phyloP scores from a whole-genome alignment of 2,113 vertebrate species.

The Channa argus region DNA sequence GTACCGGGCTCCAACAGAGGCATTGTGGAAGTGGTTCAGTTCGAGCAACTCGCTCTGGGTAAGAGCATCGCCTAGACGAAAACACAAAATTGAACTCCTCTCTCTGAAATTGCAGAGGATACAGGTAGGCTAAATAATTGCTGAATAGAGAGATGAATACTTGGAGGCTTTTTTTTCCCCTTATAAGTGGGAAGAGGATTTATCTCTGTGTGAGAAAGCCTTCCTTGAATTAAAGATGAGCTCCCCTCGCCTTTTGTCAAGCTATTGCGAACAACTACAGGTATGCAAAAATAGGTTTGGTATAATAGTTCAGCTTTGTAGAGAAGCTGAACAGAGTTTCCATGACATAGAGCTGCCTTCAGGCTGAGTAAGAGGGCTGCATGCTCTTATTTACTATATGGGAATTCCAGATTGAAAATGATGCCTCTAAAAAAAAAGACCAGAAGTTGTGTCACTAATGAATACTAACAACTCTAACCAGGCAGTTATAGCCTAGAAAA shows the following conservation, averaged over 20 bases:
- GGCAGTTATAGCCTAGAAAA: slow-evolving; percentile 11
- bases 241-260: slow-evolving; percentile 59
- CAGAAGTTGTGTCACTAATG: background rate
- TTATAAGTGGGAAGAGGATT: slow-evolving; percentile 66
- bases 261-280: slow-evolving; percentile 70
- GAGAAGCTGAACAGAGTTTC: slow-evolving; percentile 38
- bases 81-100: slow-evolving; percentile 53
- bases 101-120: slow-evolving; percentile 50
- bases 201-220: slow-evolving; percentile 61
- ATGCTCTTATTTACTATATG: slow-evolving; percentile 35
- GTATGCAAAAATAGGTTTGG: slow-evolving; percentile 60
- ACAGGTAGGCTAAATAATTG: slow-evolving; percentile 69
- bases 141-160: slow-evolving; percentile 61
- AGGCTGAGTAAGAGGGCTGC: slow-evolving; percentile 20
- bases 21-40: slow-evolving; percentile 27
- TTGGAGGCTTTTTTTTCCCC: slow-evolving; percentile 29
- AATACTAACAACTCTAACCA: background rate
- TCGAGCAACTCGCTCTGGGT: slow-evolving; percentile 34
- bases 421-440: background rate
- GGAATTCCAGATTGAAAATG: slow-evolving; percentile 9
- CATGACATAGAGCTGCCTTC: slow-evolving; percentile 24
- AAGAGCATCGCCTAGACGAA: slow-evolving; percentile 37
- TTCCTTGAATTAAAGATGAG: slow-evolving; percentile 77
- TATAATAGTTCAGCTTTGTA: slow-evolving; percentile 38
- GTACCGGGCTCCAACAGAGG: background rate